Conservation (phyloP, 2,113 vertebrate genomes). For the Buteo buteo region DNA sequence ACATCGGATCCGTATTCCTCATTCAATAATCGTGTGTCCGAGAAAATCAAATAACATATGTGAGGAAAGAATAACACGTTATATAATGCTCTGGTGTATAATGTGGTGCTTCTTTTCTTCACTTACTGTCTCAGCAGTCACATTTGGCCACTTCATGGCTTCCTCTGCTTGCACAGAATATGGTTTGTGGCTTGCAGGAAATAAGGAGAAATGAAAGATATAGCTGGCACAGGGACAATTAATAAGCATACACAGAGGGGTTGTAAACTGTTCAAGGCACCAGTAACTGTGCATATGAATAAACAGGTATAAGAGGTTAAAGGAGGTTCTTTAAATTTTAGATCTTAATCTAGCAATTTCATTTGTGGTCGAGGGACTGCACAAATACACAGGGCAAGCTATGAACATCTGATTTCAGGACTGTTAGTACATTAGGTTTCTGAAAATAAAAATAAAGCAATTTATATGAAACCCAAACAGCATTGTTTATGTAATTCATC, state of each 20-base stretch:
- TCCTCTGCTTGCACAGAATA: neutral
- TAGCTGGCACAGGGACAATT: neutral
- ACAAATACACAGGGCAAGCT: neutral
- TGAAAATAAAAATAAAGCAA: slow-evolving; percentile 22
- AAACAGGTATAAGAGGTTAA: neutral
- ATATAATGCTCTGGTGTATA: neutral
- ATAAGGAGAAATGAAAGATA: neutral
- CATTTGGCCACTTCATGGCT: neutral
- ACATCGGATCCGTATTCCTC: neutral
- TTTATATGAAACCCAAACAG: neutral
- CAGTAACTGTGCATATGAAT: neutral
- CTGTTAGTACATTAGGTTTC: neutral
- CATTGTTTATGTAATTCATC: neutral
- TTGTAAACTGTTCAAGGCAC: neutral
- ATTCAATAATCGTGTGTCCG: neutral
- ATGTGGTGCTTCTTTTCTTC: neutral
- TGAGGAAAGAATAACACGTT: neutral
- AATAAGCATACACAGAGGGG: neutral
- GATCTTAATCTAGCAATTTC: neutral
- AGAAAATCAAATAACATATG: neutral
- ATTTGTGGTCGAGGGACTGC: neutral
- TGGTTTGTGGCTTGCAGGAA: neutral
- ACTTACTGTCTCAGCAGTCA: neutral
- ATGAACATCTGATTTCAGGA: neutral
- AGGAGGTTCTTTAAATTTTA: neutral